Conservation (phyloP, 2,113 vertebrate genomes). For the Xyrauchen texanus region DNA sequence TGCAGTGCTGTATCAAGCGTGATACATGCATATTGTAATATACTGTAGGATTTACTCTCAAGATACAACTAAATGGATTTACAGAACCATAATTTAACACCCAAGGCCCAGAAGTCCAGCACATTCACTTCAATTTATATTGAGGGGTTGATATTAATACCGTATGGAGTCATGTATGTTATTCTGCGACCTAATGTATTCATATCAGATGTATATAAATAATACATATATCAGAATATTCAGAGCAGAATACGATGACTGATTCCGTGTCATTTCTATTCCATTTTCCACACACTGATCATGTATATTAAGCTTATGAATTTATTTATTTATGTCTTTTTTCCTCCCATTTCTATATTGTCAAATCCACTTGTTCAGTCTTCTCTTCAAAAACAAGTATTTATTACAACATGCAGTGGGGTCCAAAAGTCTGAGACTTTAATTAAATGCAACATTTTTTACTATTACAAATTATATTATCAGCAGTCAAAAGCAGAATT, state of each 20-base stretch:
- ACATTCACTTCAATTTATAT: constrained; percentile 15
- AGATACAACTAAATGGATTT: constrained; percentile 14
- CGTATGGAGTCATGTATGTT: constrained; percentile 33
- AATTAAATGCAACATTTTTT: background rate
- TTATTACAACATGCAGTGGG: no score
- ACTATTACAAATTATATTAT: no score
- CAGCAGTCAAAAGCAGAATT: no score
- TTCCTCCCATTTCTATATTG: background rate
- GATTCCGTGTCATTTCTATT: background rate
- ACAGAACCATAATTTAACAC: constrained; percentile 30
- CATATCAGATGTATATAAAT: constrained; percentile 52
- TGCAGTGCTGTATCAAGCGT: constrained; percentile 38
- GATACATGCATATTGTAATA: constrained; percentile 52
- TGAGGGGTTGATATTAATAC: constrained; percentile 12
- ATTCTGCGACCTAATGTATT: constrained; percentile 31
- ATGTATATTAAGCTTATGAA: constrained; percentile 12
- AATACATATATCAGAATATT: constrained; percentile 41
- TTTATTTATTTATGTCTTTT: background rate
- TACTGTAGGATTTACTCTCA: constrained; percentile 34
- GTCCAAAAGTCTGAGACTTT: no score
- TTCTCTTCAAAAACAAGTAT: background rate
- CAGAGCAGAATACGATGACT: constrained; percentile 40
- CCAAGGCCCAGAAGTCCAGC: constrained; percentile 20
- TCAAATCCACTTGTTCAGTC: constrained; percentile 3
- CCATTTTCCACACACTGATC: constrained; percentile 10